Base-by-base conservation (phyloP, 2,113 vertebrate species). In the Equus przewalskii region DNA sequence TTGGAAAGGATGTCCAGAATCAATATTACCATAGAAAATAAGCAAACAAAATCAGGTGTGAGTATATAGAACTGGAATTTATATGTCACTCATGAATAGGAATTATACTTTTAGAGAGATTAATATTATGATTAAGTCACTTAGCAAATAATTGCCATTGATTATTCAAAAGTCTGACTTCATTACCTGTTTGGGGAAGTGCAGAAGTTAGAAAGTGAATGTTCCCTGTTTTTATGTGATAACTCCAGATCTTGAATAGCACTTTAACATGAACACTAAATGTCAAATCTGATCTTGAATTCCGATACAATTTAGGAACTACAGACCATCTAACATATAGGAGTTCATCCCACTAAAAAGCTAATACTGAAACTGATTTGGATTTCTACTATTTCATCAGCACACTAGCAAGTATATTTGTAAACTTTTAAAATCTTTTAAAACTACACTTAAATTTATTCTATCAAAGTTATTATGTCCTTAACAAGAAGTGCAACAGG, bases 381-480 rank as follows among this genome's bases (percentile, higher is more conserved):
- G 30, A 91, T 44, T 83, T 95, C 19, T 95, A 56, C 18, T 78
- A 60, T 44, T 96, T 95, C 58, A 85, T 28, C 49, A 89, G 28
- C 80, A 86, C 8, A 54, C 15, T 72, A 62, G 28, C 73, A 79
- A 78, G 10, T 36, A 56, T 33, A 67, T 46, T 51, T 91, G 7
- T 62, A 84, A 96, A 93, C 33, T 69, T 96, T 76, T 64, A 78
- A 75, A 51, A 56, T 79, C 22, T 91, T 46, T 82, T 91, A 75
- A 94, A 92, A 90, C 18, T 84, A 21, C 5, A 67, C 36, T 76
- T 14, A 75, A 46, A 6, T 54, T 91, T 75, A 95, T 70, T 84
- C 30, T 26, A n/a, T 16, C 9, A 46, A 87, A 89, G 9, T 69
- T 51, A 84, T 28, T 14, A 73, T 44, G 6, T 67, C 9, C 95